Percentiles rank a stretch among this genome's conserved stretches.
These are phyloP conservation scores for Tetragnatha versicolor DNA, from an alignment of 1,140 invertebrate species.

Conservation along the genomic window DNA sequence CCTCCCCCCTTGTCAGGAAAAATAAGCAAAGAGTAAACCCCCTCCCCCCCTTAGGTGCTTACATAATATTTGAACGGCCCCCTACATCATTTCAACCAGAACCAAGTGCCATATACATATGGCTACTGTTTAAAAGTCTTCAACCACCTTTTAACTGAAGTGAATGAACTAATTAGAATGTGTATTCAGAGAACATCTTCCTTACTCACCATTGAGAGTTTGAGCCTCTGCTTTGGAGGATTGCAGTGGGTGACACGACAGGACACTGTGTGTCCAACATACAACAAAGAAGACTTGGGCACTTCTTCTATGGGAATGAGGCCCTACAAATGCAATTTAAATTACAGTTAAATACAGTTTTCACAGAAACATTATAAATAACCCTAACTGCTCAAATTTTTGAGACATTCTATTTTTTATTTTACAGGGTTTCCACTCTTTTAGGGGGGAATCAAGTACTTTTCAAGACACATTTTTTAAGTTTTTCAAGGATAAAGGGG, in stretches of 20 bases:
- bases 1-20: no score
- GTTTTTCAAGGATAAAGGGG: no score
- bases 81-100: neutral
- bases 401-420: neutral
- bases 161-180: neutral
- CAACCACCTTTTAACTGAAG: neutral
- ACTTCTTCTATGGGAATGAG: neutral
- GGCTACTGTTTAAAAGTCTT: neutral
- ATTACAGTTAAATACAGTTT: neutral
- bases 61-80: no score
- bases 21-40: no score
- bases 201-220: constrained; percentile 5
- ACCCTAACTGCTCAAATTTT: neutral
- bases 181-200: neutral
- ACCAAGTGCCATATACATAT: neutral
- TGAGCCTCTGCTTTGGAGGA: neutral
- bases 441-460: neutral
- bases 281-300: neutral
- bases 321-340: neutral
- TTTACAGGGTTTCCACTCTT: neutral
- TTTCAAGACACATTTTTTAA: no score
- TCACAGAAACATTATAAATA: neutral
- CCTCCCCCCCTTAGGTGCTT: no score
- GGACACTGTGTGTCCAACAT: neutral
- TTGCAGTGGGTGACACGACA: neutral